Base-by-base conservation (phyloP, 2,888 invertebrate species). In the Vanessa cardui region DNA sequence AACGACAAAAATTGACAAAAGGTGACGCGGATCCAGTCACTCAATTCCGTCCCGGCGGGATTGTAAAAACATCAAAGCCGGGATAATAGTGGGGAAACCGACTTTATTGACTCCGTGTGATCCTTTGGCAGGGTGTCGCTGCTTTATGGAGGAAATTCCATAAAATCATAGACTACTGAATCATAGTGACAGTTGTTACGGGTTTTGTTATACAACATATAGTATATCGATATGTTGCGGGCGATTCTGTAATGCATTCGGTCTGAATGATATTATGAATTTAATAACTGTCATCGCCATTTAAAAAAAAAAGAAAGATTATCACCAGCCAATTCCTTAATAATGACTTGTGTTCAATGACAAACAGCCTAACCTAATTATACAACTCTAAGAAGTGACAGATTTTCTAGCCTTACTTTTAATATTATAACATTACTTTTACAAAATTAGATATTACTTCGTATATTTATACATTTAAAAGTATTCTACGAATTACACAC, bases 61-160 rank as follows among this genome's bases (percentile, higher is more conserved):
- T 83, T 80, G 82, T 82, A 82, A 81, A 81, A 84, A 86, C 85
- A 84, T 88, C 87, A 86, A 87, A 86, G 56, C 56, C 0, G 18
- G 80, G 84, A 83, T 82, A 81, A 82, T 79, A 82, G 78, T 79
- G 77, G 81, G 81, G 83, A 83, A 82, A 81, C 83, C 83, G 75
- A 82, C 77, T 82, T 85, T 87, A 86, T 87, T 83, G 84, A 82
- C 81, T 80, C 77, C 73, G 78, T 81, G 84, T 84, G 83, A 74
- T 71, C 68, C 62, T 47, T 18, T 54, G 2, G 33, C 54, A 54
- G 16, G 26, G 47, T 47, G 54, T 54, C 26, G 31, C 26, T 31
- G 54, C 20, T 54, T 56, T 39, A 56, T 56, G 56, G 56, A 56
- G 56, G 56, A 56, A 56, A 56, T 56, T 33, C 39, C 56, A 18